Base-by-base conservation (phyloP, 2,113 vertebrate genomes). In the Petrocephalus microphthalmus region DNA sequence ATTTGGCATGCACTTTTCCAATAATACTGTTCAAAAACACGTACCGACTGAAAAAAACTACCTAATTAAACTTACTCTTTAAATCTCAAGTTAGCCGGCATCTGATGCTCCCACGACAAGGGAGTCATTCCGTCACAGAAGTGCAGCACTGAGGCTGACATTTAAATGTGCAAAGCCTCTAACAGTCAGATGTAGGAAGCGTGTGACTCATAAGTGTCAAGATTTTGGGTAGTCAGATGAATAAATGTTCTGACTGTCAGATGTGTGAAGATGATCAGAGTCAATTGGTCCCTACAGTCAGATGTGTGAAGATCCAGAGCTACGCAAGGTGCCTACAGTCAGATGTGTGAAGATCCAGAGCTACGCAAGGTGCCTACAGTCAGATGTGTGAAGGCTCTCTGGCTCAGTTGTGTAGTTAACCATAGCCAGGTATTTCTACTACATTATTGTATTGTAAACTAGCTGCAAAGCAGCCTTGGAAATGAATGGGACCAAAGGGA, bases 131-230 rank as follows among this genome's bases (percentile, higher is more conserved):
- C 84, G 33, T 85, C 29, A n/a, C 52, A 85, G 17, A 85, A 83
- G n/a, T 25, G 10, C 52, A 54, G 84, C 84, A 54, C 84, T 56
- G 51, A 85, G 10, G 51, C 29, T 85, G 84, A 85, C 84, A 85
- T 85, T 85, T 85, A 85, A 49, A 85, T 54, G 84, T 85, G 84
- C 29, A 85, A 85, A 85, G 49, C 25, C 19, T 29, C 52, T 54
- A 85, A 53, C n/a, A 85, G 51, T 85, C n/a, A 54, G 51, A 85
- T 85, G 84, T 85, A 85, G 84, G 84, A 85, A 85, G 84, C 51
- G 25, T 33, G 25, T 85, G 84, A 85, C 84, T 85, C 84, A 85
- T 19, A 53, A 53, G 49, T 56, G 25, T 54, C 51, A 54, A 33
- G 84, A 56, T 85, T 85, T 85, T 51, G 25, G 52, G 42, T 49